Conservation (phyloP, 2,888 invertebrate genomes). For the Brachyptera putata region DNA sequence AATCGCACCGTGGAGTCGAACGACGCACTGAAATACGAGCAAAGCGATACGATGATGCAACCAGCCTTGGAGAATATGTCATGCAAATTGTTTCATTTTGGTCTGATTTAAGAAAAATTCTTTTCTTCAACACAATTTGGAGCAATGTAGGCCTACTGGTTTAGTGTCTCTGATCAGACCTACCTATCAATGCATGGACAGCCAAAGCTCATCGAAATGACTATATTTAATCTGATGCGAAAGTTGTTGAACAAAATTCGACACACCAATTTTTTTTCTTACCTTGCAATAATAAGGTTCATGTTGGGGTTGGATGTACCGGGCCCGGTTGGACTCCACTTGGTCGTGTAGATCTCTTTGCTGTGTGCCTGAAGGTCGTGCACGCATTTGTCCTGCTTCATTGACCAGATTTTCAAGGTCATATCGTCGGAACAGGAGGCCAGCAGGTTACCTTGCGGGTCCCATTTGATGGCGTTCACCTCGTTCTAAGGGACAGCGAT, state of each 20-base stretch:
- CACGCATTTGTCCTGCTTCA: conserved; percentile 93
- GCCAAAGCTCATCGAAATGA: too few relatives aligned
- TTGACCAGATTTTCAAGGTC: conserved; percentile 99
- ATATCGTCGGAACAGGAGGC: conserved; percentile 99
- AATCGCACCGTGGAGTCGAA: conserved; percentile 97
- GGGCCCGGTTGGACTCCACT: conserved; percentile 98
- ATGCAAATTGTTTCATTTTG: too few relatives aligned
- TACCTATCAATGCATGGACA: too few relatives aligned
- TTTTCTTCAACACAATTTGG: too few relatives aligned
- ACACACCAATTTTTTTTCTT: too few relatives aligned
- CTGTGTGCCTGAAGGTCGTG: conserved; percentile 94
- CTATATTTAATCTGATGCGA: too few relatives aligned
- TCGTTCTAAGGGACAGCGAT: conserved; percentile 78
- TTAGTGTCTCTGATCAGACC: too few relatives aligned
- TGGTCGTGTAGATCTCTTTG: conserved; percentile 99
- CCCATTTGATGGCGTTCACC: conserved; percentile 99
- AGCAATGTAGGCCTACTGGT: too few relatives aligned
- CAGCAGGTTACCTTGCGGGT: conserved; percentile 92
- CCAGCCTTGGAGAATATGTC: too few relatives aligned
- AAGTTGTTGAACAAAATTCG: too few relatives aligned
- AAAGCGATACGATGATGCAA: too few relatives aligned
- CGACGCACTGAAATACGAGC: conserved; percentile 79
- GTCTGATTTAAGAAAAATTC: too few relatives aligned
- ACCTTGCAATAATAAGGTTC: conserved; percentile 86
- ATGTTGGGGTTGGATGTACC: conserved; percentile 96